Evolutionary conservation across 64 coral and sea anemone species (phyloP), one percentile per base, ranked within the genome.

Genomic region (Stylophora pistillata): DNA sequence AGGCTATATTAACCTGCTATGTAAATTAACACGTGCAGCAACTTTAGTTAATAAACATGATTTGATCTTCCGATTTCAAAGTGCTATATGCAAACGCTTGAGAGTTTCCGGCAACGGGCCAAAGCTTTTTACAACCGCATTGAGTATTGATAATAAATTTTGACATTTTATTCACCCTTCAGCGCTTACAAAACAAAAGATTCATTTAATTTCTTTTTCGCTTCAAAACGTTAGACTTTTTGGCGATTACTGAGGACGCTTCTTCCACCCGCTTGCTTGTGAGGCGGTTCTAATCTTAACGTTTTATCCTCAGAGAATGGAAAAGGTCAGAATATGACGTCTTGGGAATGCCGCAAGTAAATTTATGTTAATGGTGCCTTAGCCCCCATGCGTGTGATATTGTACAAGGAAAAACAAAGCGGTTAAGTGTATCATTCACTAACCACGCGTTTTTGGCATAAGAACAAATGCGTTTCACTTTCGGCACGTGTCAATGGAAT

Each of bases 11-110:
- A 68, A 55, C 71, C 37, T 41, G 74, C 73, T 82, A 93, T 93
- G 91, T 37, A 75, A 93, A 88, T 88, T 21, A 93, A 62, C 91
- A 93, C 91, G 91, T 93, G 91, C 81, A 28, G 17, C 20, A 61
- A 83, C 86, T 93, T 89, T 57, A 88, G 54, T 54, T 69, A 52
- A 56, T 92, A 87, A 87, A 92, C 61, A 90, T 82, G 28, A 69
- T 31, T 70, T 87, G 91, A 93, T 93, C 71, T 53, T 26, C 83
- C 81, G 75, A 93, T 88, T 77, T 83, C 23, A 10, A 83, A 33
- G 16, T 52, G 60, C 80, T 68, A 25, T 52, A 10, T 83, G 80
- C 31, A 25, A 21, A 13, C n/a, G 60, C 68, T 81, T 5, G 33
- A 52, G 41, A 53, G 65, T 83, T 83, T 62, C 80, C 30, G 80